Percentiles rank a stretch among this genome's conserved stretches.
Evolutionary conservation across 2,888 invertebrate genomes (phyloP).

Genomic region (Melipona bicolor): DNA sequence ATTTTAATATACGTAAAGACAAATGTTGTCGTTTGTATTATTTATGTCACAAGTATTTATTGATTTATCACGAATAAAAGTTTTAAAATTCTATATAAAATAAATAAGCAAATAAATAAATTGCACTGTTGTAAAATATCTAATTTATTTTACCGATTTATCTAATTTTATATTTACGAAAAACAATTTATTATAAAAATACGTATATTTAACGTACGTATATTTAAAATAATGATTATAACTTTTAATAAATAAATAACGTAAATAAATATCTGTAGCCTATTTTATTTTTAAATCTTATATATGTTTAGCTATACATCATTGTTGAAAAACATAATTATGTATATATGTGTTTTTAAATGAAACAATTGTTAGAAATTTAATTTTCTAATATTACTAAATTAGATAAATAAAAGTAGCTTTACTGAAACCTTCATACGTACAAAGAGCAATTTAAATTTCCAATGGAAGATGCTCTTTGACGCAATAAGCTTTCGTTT

Average conservation of each 20-base stretch:
- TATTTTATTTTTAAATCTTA: not conserved
- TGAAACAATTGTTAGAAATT: not conserved
- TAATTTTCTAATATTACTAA: not conserved
- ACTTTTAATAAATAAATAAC: too few relatives aligned
- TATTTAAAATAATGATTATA: not conserved
- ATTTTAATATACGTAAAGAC: not conserved
- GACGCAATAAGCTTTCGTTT: conserved; percentile 30
- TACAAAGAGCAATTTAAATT: conserved; percentile 30
- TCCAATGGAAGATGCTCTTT: conserved; percentile 17
- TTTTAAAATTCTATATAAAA: not conserved
- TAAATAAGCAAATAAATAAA: not conserved
- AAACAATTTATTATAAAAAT: not conserved
- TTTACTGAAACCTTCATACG: conserved; percentile 31
- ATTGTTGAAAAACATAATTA: not conserved
- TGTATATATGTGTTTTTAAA: not conserved
- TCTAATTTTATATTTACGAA: not conserved
- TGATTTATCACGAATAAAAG: not conserved
- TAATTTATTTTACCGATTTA: not conserved
- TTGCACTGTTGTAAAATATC: too few relatives aligned
- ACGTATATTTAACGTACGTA: not conserved
- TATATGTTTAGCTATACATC: not conserved
- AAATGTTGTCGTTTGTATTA: not conserved
- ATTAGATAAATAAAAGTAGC: not conserved
- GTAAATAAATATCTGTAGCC: not conserved
- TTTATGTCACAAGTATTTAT: not conserved